Evolutionary conservation across 2,797 vertebrate genomes (phyloP).

Genomic region (Novumbra hubbsi): DNA sequence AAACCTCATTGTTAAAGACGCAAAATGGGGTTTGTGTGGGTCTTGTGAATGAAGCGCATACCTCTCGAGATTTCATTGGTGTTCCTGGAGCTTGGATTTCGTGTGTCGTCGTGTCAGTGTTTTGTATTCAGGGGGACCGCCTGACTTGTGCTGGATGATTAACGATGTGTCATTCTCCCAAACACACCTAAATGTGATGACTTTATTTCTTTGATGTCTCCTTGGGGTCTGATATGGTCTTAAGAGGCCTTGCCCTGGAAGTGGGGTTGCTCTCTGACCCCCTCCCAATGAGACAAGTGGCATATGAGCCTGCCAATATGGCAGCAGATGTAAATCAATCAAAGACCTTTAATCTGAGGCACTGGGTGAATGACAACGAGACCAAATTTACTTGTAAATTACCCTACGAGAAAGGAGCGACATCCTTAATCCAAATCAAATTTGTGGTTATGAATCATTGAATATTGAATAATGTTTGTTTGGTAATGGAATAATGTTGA

Average conservation of each 20-base stretch:
- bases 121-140: constrained; percentile 17
- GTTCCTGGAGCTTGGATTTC: not conserved
- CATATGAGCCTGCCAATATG: not conserved
- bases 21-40: not conserved
- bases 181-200: not conserved
- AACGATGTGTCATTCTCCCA: constrained; percentile 1
- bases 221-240: not conserved
- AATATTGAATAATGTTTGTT: constrained; percentile 28
- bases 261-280: not conserved
- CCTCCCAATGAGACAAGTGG: not conserved
- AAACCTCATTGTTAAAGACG: not conserved
- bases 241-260: not conserved
- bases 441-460: constrained; percentile 11
- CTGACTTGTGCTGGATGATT: constrained; percentile 10
- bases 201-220: constrained; percentile 9
- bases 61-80: not conserved
- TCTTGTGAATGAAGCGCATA: not conserved
- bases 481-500: constrained; percentile 18
- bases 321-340: constrained; percentile 1
- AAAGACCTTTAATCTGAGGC: not conserved
- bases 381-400: constrained; percentile 9
- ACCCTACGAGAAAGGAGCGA: not conserved
- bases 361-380: not conserved
- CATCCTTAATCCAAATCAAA: constrained; percentile 14
- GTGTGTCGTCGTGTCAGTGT: constrained; percentile 4